Evolutionary conservation across 2,797 vertebrate genomes (phyloP).

Genomic region (Adrianichthys oophorus): DNA sequence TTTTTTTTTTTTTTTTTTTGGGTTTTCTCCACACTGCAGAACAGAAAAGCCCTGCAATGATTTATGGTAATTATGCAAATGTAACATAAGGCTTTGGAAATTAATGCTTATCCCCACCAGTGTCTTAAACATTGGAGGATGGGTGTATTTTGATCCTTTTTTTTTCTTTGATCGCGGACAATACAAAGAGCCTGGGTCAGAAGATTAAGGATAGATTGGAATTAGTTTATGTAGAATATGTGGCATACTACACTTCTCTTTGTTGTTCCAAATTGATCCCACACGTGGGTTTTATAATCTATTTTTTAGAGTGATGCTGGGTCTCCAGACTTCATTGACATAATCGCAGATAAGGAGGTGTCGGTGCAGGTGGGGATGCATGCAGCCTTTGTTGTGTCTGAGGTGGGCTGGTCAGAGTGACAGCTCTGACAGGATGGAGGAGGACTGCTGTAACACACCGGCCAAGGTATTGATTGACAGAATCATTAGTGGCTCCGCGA

Average conservation of each 20-base stretch:
- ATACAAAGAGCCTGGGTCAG: constrained; percentile 55
- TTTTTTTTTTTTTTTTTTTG: constrained; percentile 13
- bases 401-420: constrained; percentile 32
- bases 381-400: constrained; percentile 19
- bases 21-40: constrained; percentile 32
- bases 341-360: constrained; percentile 36
- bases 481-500: constrained; percentile 56
- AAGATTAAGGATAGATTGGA: constrained; percentile 59
- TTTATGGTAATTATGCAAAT: constrained; percentile 76
- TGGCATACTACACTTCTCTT: constrained; percentile 45
- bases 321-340: constrained; percentile 40
- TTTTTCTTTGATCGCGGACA: constrained; percentile 59
- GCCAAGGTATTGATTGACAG: constrained; percentile 61
- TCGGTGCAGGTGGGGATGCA: constrained; percentile 23
- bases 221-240: constrained; percentile 44
- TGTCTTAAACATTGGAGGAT: constrained; percentile 45
- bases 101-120: constrained; percentile 61
- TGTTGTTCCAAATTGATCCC: constrained; percentile 51
- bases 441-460: constrained; percentile 38
- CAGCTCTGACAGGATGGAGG: constrained; percentile 35
- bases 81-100: constrained; percentile 70
- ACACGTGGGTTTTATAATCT: constrained; percentile 16
- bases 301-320: constrained; percentile 14
- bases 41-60: constrained; percentile 59
- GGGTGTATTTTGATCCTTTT: constrained; percentile 45